A percentile compares a stretch with the other conserved stretches of the same genome.
These are phyloP conservation scores for Piprites chloris DNA, from an alignment of 2,113 vertebrate species.

Conservation along the genomic window DNA sequence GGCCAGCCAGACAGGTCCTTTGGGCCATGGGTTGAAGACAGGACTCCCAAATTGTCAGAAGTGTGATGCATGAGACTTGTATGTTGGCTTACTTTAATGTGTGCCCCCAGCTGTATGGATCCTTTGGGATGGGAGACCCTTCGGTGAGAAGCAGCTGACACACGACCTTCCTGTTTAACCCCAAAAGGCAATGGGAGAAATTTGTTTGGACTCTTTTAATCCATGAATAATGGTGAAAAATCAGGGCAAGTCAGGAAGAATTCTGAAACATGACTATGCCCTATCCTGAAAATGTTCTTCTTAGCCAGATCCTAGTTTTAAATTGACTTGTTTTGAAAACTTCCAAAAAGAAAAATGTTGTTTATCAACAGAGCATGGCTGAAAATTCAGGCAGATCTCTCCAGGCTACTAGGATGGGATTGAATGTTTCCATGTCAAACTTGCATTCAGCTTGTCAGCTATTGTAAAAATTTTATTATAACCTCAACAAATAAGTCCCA, in stretches of 20 bases:
- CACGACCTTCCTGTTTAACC: background rate
- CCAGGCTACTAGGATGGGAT: background rate
- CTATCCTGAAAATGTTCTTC: background rate
- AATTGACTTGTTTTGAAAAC: background rate
- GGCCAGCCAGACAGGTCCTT: background rate
- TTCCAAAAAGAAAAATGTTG: background rate
- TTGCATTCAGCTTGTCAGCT: background rate
- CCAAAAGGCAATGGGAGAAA: background rate
- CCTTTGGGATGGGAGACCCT: background rate
- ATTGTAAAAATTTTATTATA: background rate
- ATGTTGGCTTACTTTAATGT: background rate
- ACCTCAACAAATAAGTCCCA: background rate
- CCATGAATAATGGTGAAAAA: background rate
- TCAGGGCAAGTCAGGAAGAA: background rate
- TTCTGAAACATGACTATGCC: background rate
- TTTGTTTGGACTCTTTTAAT: background rate
- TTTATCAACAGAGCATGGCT: background rate
- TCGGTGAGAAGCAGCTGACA: background rate
- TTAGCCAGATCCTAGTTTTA: background rate
- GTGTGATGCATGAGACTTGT: background rate
- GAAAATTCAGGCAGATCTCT: background rate
- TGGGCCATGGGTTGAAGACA: background rate
- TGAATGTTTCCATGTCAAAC: conserved; percentile 13
- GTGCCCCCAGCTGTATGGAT: background rate
- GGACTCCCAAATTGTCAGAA: background rate